Base-by-base conservation (phyloP, 2,888 invertebrate species). In the Stenchaetothrips biformis region DNA sequence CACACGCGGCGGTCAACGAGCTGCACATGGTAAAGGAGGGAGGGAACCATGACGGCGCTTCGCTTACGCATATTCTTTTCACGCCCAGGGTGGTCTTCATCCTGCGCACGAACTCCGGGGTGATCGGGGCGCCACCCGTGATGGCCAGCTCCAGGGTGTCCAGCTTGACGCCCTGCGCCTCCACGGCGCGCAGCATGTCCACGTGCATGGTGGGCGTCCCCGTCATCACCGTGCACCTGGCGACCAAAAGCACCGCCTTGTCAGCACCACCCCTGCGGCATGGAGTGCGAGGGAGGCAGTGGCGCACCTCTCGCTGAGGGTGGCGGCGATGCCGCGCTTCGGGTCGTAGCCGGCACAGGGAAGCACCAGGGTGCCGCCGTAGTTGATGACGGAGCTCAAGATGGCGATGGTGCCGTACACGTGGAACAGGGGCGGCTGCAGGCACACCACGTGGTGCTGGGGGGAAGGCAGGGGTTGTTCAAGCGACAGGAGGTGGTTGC, bases 181-280 rank as follows among this genome's bases (percentile, higher is more conserved):
- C 21, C 67, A 74, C 21, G 25, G 21, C 77, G 13, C 86, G 86
- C 77, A 95, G 86, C 83, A 94, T 88, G 87, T 95, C 94, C n/a
- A 94, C 91, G 86, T 93, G 93, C 95, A 95, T 95, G 4, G 96
- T 95, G 8, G 96, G 95, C 0, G 95, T 95, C 62, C 95, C 95
- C 85, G 92, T 92, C 48, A 93, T 86, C 1, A 91, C 86, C 0
- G 91, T 91, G 84, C 95, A 94, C 84, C 94, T 94, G 84, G 79
- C 85, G n/a, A 7, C 48, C 37, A 59, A 48, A 80, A n/a, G 18
- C 67, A 21, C n/a, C n/a, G n/a, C 81, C 83, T n/a, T 2, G 37
- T 37, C 37, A 37, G 37, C 37, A 2, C 4, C 37, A 37, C 37
- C 37, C 37, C 37, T 37, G 37, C 37, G 37, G 37, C 2, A 37